A percentile compares a stretch with the other conserved stretches of the same genome.
Conservation (phyloP, 2,797 vertebrate species). For the Poeciliopsis presidionis region DNA sequence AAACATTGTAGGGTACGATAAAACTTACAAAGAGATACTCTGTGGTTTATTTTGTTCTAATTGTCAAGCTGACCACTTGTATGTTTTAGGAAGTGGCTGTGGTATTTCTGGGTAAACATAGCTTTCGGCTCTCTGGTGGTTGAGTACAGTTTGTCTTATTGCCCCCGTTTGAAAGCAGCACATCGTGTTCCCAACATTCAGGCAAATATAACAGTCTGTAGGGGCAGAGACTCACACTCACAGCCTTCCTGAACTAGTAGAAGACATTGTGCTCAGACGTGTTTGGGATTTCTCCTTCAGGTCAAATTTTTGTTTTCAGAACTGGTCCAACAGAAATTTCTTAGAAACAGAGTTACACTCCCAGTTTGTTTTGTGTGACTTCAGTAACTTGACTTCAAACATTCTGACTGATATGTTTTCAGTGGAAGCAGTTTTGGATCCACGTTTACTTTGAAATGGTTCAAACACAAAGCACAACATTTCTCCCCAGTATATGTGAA, state of each 20-base stretch:
- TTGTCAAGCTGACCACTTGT: neutral
- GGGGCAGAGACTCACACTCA: neutral
- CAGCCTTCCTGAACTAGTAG: neutral
- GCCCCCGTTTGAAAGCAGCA: neutral
- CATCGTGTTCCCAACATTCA: neutral
- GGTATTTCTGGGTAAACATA: constrained; percentile 1
- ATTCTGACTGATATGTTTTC: neutral
- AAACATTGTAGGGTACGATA: neutral
- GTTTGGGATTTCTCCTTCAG: constrained; percentile 6
- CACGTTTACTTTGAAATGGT: neutral
- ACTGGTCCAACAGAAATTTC: constrained; percentile 28
- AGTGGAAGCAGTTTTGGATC: neutral
- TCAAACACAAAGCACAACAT: neutral
- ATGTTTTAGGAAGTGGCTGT: constrained; percentile 10
- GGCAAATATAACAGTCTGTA: neutral
- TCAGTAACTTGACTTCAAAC: neutral
- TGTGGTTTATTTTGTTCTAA: constrained; percentile 8
- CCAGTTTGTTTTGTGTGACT: neutral
- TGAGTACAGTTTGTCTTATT: constrained; percentile 16
- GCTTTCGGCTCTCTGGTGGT: neutral
- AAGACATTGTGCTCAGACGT: constrained; percentile 8
- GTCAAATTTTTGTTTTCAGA: constrained; percentile 27
- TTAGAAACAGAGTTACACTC: neutral
- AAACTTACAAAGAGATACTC: constrained; percentile 7
- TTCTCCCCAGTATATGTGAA: neutral